Base-by-base conservation (phyloP, 2,113 vertebrate species). In the Atlantisia rogersi region DNA sequence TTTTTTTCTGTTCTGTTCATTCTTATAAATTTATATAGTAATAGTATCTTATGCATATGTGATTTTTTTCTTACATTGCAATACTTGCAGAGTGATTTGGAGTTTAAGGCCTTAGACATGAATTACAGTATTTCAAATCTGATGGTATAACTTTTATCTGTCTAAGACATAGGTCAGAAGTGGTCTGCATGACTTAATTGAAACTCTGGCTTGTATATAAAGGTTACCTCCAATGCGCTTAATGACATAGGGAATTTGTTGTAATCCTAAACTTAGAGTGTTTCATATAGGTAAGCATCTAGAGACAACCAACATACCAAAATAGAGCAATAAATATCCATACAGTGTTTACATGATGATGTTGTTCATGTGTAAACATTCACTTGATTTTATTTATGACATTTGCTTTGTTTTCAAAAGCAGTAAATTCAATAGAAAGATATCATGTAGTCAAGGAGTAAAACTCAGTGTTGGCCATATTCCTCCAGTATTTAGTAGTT, bases 401-500 rank as follows among this genome's bases (percentile, higher is more conserved):
- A 62, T 81, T 32, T 44, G 2, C 6, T 4, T 56, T 76, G 50
- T 75, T 75, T 39, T 56, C 28, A 55, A 71, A 85, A 77, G 13
- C 13, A 22, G 4, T 28, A 21, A 60, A 62, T 62, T 11, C 7
- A 90, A 22, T 11, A 3, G 14, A 52, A 77, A 39, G 3, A 40
- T 55, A 10, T 5, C 3, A 25, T 14, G 4, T 8, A 59, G 32
- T 63, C 31, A n/a, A n/a, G 12, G 10, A 80, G 5, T 56, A 91
- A 68, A 83, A 42, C 12, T 18, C 29, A 28, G 10, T 24, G 3
- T 15, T 76, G 44, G 32, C 15, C 39, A 35, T 11, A n/a, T 31
- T 82, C 7, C 5, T 93, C 3, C 4, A 1, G 4, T 82, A 14
- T 67, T 48, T 63, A 10, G 6, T 22, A 42, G 7, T 0, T n/a